Base-by-base conservation (phyloP, 2,888 invertebrate species). In the Ptychoptera albimana region DNA sequence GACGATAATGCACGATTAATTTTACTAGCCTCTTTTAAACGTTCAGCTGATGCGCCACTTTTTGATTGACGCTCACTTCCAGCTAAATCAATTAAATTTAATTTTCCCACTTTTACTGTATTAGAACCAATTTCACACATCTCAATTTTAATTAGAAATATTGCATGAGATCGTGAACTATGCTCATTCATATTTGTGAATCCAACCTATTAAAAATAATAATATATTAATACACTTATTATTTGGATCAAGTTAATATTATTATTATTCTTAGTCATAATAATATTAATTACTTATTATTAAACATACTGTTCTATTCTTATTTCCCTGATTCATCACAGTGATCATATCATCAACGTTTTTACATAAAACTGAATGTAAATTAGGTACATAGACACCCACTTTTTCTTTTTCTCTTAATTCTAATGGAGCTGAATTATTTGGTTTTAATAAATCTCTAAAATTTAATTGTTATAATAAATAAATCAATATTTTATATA, bases 101-200 rank as follows among this genome's bases (percentile, higher is more conserved):
- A 67, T 62, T 94, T 91, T 37, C 98, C 98, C 40, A 94, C 92
- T 54, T 91, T 66, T 6, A 66, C 60, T 13, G 58, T 60, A 47
- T 64, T 66, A 2, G 64, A 74, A 43, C 77, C 79, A 35, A 75
- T 73, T 57, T 81, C 79, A 50, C 83, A 81, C 74, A 94, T 93
- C 71, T 98, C 98, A 39, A 98, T 83, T 43, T 93, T 93, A 54
- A 99, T 89, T 63, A 94, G 85, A 66, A 99, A 97, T 52, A 98
- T 96, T 44, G 98, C 97, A 70, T 99, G 98, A 39, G 93, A 93
- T 50, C 97, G 72, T 35, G 94, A 94, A 56, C 93, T 94, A 67
- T 96, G 94, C 64, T 93, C 92, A 69, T 99, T 98, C 94, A 96
- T 96, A 63, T 94, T 88, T 43, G 94, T 96, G 49, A 88, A 81